phyloP scores from a whole-genome alignment of 2,113 vertebrate genomes.

The Pygoscelis antarcticus region DNA sequence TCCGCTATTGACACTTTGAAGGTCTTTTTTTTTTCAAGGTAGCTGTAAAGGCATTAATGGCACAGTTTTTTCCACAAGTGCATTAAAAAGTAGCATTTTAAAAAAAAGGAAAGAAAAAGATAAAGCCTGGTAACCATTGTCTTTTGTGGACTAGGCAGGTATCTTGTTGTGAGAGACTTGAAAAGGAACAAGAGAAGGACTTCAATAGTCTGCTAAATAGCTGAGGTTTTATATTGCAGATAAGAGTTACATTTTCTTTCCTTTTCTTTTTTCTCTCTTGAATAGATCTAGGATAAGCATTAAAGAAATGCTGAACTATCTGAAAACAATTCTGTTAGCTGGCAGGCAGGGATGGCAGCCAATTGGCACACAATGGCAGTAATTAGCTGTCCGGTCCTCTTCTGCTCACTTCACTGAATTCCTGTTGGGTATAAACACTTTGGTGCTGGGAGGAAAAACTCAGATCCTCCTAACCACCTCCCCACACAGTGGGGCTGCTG shows the following conservation, averaged over 20 bases:
- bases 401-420: background rate
- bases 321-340: conserved; percentile 56
- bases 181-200: conserved; percentile 29
- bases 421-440: conserved; percentile 2
- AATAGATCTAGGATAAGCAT: conserved; percentile 51
- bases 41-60: conserved; percentile 62
- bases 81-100: conserved; percentile 26
- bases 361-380: conserved; percentile 32
- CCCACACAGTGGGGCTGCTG: background rate
- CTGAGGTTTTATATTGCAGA: conserved; percentile 45
- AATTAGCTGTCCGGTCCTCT: conserved; percentile 46
- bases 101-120: background rate
- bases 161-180: conserved; percentile 55
- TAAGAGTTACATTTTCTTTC: conserved; percentile 57
- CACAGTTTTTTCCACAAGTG: conserved; percentile 43
- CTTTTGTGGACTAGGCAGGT: conserved; percentile 62
- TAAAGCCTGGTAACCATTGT: conserved; percentile 42
- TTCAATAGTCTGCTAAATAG: conserved; percentile 57
- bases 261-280: conserved; percentile 12
- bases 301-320: conserved; percentile 54
- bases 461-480: background rate
- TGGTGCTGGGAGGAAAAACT: background rate
- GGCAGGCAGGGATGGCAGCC: conserved; percentile 24
- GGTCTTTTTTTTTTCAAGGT: conserved; percentile 49
- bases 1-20: conserved; percentile 65